Percentiles rank a stretch among this genome's conserved stretches.
Conservation (phyloP, 64 coral and sea anemone genomes). For the Stichodactyla mertensii region DNA sequence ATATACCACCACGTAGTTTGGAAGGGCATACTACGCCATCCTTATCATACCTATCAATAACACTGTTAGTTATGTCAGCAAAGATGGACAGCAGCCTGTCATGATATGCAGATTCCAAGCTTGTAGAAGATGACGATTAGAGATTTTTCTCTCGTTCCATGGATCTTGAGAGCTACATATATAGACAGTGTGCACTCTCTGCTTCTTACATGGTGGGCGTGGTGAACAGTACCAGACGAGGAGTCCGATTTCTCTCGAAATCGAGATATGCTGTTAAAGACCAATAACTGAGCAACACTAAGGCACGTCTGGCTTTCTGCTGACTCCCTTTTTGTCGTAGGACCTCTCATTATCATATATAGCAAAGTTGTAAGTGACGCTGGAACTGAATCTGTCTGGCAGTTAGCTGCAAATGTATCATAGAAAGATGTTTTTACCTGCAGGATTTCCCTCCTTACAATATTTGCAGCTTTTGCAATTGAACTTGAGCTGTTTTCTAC, state of each 20-base stretch:
- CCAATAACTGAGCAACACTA: background rate
- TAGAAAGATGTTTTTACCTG: slow-evolving; percentile 27
- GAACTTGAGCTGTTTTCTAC: too few relatives aligned
- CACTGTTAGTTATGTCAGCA: background rate
- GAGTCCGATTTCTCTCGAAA: background rate
- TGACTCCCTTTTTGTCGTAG: background rate
- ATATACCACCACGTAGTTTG: slow-evolving; percentile 20
- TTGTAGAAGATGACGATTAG: background rate
- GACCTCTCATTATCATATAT: slow-evolving; percentile 27
- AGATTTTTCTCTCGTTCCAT: background rate
- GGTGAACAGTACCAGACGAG: too few relatives aligned
- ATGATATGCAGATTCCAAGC: background rate
- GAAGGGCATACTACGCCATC: background rate
- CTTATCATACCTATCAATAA: slow-evolving; percentile 8
- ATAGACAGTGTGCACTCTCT: too few relatives aligned
- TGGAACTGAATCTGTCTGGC: slow-evolving; percentile 33
- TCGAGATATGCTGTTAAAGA: background rate
- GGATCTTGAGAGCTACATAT: background rate
- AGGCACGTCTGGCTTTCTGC: background rate
- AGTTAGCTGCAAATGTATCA: slow-evolving; percentile 18
- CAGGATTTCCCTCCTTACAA: slow-evolving; percentile 28
- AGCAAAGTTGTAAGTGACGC: background rate
- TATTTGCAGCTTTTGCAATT: background rate
- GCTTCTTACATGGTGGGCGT: too few relatives aligned
- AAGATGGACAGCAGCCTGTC: background rate